Evolutionary conservation across 1,140 invertebrate genomes (phyloP), one percentile per base, ranked within the genome.

Genomic region (Bombus confusus): DNA sequence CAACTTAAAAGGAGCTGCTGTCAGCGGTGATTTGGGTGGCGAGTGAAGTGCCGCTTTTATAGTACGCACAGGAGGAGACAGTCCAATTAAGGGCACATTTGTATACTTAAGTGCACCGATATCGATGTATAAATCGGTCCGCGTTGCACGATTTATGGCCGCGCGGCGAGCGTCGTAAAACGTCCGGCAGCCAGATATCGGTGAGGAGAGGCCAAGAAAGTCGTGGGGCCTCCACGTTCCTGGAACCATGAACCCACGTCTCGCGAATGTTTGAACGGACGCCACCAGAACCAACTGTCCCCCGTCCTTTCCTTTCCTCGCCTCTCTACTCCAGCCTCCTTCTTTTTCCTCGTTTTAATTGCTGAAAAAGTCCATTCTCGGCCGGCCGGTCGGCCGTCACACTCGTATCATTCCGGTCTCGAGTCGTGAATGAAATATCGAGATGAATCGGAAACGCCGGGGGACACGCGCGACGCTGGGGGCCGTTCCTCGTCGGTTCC

Each of bases 51-150:
- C 85, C 89, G 90, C 89, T 91, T 90, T 91, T 91, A 90, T 90
- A 86, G 83, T 86, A 86, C 83, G 85, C 87, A 88, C 88, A 82
- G 85, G 80, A 90, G 83, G 87, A 92, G 88, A 92, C 91, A 90
- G 91, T 92, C 91, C 91, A 93, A 94, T 94, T 93, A 94, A 92
- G 89, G 90, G 87, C 91, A 89, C 92, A 93, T 93, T 93, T 93
- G 93, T 93, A 91, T 88, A 91, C 78, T 93, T 92, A 93, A 92
- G 92, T 92, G 90, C 90, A 87, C 82, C 88, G 90, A 93, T 93
- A 94, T 94, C 90, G 91, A 87, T 90, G 85, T 88, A 91, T 93
- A 93, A 93, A 93, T 93, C 92, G 91, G 88, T 87, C 80, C 75
- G 74, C 68, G 81, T 80, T 68, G 82, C 87, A 91, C 87, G 91